Base-by-base conservation (phyloP, 2,797 vertebrate species). In the Channa striata region DNA sequence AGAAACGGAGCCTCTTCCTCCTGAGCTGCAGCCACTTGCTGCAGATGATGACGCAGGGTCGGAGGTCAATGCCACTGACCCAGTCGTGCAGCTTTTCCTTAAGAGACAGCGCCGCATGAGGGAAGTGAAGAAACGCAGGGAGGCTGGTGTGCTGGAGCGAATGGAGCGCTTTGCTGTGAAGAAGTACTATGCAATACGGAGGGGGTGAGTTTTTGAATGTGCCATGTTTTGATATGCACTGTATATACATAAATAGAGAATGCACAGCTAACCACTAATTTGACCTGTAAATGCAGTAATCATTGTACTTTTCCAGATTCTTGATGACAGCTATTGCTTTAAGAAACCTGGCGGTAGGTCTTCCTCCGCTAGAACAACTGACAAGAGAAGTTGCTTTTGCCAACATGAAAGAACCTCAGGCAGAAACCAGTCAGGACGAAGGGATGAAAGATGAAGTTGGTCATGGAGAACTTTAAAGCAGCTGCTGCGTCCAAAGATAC, bases 241-340 rank as follows among this genome's bases (percentile, higher is more conserved):
- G 25, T 30, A 30, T 30, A 30, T 30, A 17, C 16, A 25, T 4
- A 40, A 8, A 8, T 30, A 20, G 10, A 19, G 44, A 19, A 9
- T 40, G 12, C 8, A 14, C 9, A 25, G 11, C 11, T 3, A 33
- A 13, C 47, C 25, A 2, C 10, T 25, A 7, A 49, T 19, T 33
- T 0, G 1, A 16, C 20, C 36, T 13, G 20, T 25, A 8, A 51
- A 36, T 21, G 7, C 3, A 9, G 5, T 21, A 44, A 4, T 12
- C 51, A 40, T 65, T 36, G 33, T 49, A 53, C 50, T 53, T 37
- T 21, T 40, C 11, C 23, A 98, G 97, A 20, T 93, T 97, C 72
- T 85, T 99, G 70, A 97, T 98, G 97, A 96, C 96, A 0, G 86
- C 92, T 36, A 97, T 98, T 5, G 96, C 97, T 0, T 74, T 98